Evolutionary conservation across 2,888 invertebrate genomes (phyloP), one percentile per base, ranked within the genome.

Genomic region (Orthosia cruda): DNA sequence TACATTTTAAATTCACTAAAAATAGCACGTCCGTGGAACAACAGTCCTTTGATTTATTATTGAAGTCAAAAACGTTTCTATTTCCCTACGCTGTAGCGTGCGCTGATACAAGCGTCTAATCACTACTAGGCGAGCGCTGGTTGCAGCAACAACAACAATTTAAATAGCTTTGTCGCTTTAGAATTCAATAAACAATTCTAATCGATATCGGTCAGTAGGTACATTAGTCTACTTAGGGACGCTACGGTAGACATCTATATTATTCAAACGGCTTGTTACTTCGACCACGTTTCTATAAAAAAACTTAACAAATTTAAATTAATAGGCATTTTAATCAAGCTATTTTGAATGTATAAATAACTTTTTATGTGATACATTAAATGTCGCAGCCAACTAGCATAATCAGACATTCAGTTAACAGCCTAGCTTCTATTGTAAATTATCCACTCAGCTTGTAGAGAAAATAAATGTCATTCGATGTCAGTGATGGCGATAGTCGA

Each of bases 151-250:
- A 40, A 64, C 50, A 57, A 64, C 61, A 58, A 64, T 62, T 61
- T 32, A 62, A 49, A 57, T 62, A 15, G 47, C 55, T 68, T 58
- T 59, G 83, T 78, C 47, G 55, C 80, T 86, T 62, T 55, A 73
- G 40, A 69, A 81, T 73, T 54, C 68, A 81, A 81, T 82, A 59
- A n/a, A 59, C 45, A 5, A 66, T 77, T 82, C 62, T 65, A 77
- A 69, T 77, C 69, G 68, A 66, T 77, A 82, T 59, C 55, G n/a
- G 54, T 13, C 47, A 40, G 77, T 76, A 40, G 40, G 40, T 9
- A 59, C 74, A 23, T 54, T 70, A 79, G 79, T 50, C 61, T 63
- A 73, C 50, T 55, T 49, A 63, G 32, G 12, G 13, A 26, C 26
- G 40, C 52, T 64, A 12, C 7, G 13, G 40, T 75, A 58, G 49